Evolutionary conservation across 2,113 vertebrate species (phyloP), one percentile per base, ranked within the genome.

Genomic region (Pampusana beccarii): DNA sequence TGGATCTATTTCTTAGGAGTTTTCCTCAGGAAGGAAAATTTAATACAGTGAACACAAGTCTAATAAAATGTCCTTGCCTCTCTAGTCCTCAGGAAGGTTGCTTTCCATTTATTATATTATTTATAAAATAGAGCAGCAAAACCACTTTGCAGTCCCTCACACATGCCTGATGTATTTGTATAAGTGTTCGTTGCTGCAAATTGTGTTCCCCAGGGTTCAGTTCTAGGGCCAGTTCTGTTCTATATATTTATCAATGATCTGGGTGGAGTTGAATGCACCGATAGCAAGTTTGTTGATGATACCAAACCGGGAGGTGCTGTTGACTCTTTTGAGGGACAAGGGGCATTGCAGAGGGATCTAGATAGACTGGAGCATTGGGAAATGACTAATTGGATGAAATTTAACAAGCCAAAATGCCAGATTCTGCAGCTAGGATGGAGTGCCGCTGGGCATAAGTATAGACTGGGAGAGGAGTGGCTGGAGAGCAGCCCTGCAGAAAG

Each of bases 401-500:
- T 44, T 25, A 53, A 34, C 11, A 61, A 72, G 36, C 11, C 4
- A 0, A 62, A 83, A 44, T 44, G 25, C 12, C 1, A 2, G 15
- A 62, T 61, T 24, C 15, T 53, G 46, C 57, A 83, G 3, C 15
- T 29, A 5, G 31, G 25, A 42, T 1, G 2, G 25, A 44, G 20
- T 53, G 34, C 62, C 0, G 1, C 9, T 0, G 1, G 19, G 19
- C 46, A 83, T 9, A n/a, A 40, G 13, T 25, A 62, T 19, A 29
- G 42, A 53, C 0, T 24, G 36, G 24, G 36, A 72, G 36, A 24
- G 5, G 11, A 72, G 25, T 34, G 44, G 18, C 44, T 46, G 36
- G 15, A 12, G 31, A 62, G 17, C 23, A 82, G 54, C 44, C 54
- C 65, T 28, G 44, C 80, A 70, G 65, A 50, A 50, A 60, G 34